These are phyloP conservation scores for Drosophila limbata DNA, from an alignment of 2,888 invertebrate genomes.

Conservation along the genomic window DNA sequence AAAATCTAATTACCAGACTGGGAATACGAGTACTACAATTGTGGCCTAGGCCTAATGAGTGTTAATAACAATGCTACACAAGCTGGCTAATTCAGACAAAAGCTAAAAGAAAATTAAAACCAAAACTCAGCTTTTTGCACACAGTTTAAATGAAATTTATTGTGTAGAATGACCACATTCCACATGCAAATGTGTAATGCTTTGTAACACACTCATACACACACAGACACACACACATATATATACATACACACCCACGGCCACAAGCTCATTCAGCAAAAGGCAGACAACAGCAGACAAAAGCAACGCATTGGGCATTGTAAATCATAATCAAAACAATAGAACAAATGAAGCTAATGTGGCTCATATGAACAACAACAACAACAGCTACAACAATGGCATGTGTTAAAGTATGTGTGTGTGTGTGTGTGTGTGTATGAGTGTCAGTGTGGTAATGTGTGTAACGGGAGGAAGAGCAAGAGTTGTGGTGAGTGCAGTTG, in stretches of 20 bases:
- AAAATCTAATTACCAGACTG: slow-evolving; percentile 29
- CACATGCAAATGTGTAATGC: slow-evolving; percentile 64
- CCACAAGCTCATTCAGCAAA: slow-evolving; percentile 67
- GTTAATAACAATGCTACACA: slow-evolving; percentile 51
- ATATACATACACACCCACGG: slow-evolving; percentile 7
- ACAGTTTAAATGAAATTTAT: slow-evolving; percentile 73
- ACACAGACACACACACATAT: slow-evolving; percentile 24
- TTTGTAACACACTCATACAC: slow-evolving; percentile 35
- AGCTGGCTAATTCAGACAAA: slow-evolving; percentile 33
- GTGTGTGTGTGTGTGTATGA: not conserved
- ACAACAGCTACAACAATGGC: slow-evolving; percentile 26
- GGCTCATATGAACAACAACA: slow-evolving; percentile 57
- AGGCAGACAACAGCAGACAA: slow-evolving; percentile 59
- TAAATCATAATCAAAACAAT: slow-evolving; percentile 84
- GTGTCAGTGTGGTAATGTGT: not conserved
- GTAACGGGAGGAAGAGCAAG: not conserved
- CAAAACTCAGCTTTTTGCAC: slow-evolving; percentile 40
- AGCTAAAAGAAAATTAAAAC: slow-evolving; percentile 21
- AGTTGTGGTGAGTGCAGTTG: slow-evolving; percentile 6
- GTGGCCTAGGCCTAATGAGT: slow-evolving; percentile 56
- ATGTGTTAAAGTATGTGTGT: slow-evolving; percentile 8
- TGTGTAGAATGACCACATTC: slow-evolving; percentile 47
- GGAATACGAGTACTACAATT: slow-evolving; percentile 8
- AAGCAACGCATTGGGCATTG: slow-evolving; percentile 78
- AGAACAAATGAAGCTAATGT: slow-evolving; percentile 82